Base-by-base conservation (phyloP, 2,888 invertebrate species). In the Eupeodes luniger region DNA sequence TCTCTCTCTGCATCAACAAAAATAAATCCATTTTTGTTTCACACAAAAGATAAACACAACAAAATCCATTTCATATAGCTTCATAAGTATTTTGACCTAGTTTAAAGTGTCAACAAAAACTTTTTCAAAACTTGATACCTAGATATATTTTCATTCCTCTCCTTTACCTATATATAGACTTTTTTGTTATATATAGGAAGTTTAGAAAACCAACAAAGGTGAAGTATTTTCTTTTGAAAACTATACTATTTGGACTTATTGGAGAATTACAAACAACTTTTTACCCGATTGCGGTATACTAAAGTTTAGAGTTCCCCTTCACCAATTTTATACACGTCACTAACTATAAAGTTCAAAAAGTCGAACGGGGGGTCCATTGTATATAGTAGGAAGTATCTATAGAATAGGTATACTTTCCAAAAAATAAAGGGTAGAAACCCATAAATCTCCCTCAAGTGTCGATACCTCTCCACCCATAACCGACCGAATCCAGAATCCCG, bases 371-470 rank as follows among this genome's bases (percentile, higher is more conserved):
- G 27, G 27, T 27, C 74, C 75, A 59, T 12, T 12, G 9, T 9
- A 7, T 40, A 40, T 40, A 36, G 40, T 40, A 36, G 40, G n/a
- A 62, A 19, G 67, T 40, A 62, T 14, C 40, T n/a, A 47, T 49
- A 64, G 12, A 12, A 62, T 84, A 81, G 88, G 85, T 27, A 27
- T 27, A 27, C 27, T 27, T 27, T 27, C 27, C 88, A 89, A 85
- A 66, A 90, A 91, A 90, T 91, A 93, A 93, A 92, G 93, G 93
- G 93, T 92, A 91, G 91, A 93, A 92, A 91, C 92, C 92, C 91
- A 93, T 93, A 93, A 93, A 93, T 93, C 93, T 92, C 91, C 90
- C 90, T 92, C 92, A 92, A 93, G 93, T 91, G 91, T 91, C 92
- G 93, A 92, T 92, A 91, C 85, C 79, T 85, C 82, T 84, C 77